Base-by-base conservation (phyloP, 2,113 vertebrate species). In the Myocastor coypus region DNA sequence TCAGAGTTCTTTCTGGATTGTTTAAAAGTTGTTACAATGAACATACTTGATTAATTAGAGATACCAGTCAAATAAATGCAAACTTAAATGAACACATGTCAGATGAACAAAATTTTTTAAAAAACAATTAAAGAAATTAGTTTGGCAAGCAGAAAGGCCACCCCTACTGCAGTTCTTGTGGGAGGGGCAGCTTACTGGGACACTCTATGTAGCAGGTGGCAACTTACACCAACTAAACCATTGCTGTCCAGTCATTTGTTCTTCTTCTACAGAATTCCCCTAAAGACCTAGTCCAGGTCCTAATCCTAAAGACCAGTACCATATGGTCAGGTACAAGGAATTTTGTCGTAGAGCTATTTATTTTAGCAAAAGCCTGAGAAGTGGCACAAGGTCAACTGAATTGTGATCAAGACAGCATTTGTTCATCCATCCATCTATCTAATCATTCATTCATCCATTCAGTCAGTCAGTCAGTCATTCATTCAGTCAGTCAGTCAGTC, bases 11-110 rank as follows among this genome's bases (percentile, higher is more conserved):
- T 90, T 82, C 40, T 66, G 30, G 32, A 64, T 57, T 81, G 17
- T 86, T 90, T 91, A n/a, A 66, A 77, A 75, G 32, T 40, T 91
- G 59, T 91, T 77, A 75, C 9, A 87, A 30, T 87, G 10, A 75
- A 78, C 13, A 8, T 78, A 78, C 28, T 11, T 19, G 16, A 78
- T 50, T 30, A 30, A 77, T 50, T 30, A 46, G 42, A 77, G 46
- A 46, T 50, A 30, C 42, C 30, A 77, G 46, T 30, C 26, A 78
- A 78, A 50, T 14, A 78, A 50, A 80, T 55, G 30, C 50, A 80
- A 80, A 80, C 11, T 34, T 52, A 55, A 78, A 32, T 34, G 46
- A 50, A 80, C 46, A 78, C 42, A 52, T 52, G 3, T 80, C 17
- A 52, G 55, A n/a, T 55, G 55, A 80, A 14, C 42, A 50, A 77